Percentiles rank a stretch among this genome's conserved stretches.
These are phyloP conservation scores for Varanus salvator DNA, from an alignment of 2,113 vertebrate genomes.

Conservation along the genomic window DNA sequence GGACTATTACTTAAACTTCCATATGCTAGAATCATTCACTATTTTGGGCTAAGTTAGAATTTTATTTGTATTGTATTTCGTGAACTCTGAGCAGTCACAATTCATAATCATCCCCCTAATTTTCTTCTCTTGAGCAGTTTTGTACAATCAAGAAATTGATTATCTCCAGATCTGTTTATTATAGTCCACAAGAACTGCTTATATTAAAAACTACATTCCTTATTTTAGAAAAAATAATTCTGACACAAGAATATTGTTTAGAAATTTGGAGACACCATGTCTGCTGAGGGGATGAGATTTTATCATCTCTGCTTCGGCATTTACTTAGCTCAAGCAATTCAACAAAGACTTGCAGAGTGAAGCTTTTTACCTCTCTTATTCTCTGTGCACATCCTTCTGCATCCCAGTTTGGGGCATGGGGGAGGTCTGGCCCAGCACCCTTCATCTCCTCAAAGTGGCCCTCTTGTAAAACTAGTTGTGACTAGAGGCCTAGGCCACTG, in stretches of 20 bases:
- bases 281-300: not conserved
- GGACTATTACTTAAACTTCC: not conserved
- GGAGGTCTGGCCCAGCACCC: not conserved
- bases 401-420: not conserved
- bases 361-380: not conserved
- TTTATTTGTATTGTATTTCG: not conserved
- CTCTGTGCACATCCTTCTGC: not conserved
- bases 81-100: not conserved
- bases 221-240: not conserved
- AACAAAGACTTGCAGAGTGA: not conserved
- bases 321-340: not conserved
- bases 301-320: not conserved
- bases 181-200: too few relatives aligned
- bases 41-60: not conserved
- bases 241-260: not conserved
- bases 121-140: not conserved
- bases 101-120: not conserved
- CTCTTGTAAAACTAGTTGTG: not conserved
- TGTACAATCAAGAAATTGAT: too few relatives aligned
- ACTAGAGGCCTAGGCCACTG: not conserved
- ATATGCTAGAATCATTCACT: not conserved
- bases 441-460: not conserved
- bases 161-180: too few relatives aligned
- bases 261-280: not conserved
- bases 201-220: too few relatives aligned